phyloP scores from a whole-genome alignment of 2,888 invertebrate genomes.

The Panzeria rudis region DNA sequence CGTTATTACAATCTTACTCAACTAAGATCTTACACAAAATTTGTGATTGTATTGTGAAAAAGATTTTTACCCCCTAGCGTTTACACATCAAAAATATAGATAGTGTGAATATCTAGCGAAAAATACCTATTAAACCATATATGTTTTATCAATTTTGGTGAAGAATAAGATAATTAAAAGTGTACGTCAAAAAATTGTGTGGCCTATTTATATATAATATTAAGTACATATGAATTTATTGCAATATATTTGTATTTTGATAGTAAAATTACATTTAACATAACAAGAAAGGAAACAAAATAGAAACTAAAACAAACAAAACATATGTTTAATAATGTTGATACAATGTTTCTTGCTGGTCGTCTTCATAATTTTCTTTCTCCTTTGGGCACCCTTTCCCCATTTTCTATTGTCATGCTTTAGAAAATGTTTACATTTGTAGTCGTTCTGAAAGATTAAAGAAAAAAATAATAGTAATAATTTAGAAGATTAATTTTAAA shows the following conservation, averaged over 20 bases:
- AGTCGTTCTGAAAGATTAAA: constrained; percentile 38
- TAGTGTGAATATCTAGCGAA: no score
- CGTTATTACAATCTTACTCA: no score
- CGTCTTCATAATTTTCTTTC: constrained; percentile 10
- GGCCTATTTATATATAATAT: neutral
- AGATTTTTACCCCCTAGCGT: no score
- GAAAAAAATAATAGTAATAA: constrained; percentile 44
- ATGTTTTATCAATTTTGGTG: no score
- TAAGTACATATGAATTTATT: constrained; percentile 30
- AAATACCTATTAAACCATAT: no score
- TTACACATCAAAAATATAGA: no score
- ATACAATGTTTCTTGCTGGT: constrained; percentile 15
- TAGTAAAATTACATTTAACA: constrained; percentile 31
- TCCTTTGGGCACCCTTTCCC: neutral
- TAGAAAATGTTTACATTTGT: constrained; percentile 26
- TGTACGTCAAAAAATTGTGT: no score
- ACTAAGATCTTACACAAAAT: no score
- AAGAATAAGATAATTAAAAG: no score
- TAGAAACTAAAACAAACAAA: constrained; percentile 24
- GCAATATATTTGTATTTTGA: constrained; percentile 37
- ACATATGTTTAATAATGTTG: constrained; percentile 41
- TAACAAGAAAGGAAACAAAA: constrained; percentile 17
- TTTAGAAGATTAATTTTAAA: constrained; percentile 57
- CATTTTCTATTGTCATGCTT: constrained; percentile 4
- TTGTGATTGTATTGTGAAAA: no score